phyloP scores from a whole-genome alignment of 2,797 vertebrate species.

The Malacoctenus gilli region DNA sequence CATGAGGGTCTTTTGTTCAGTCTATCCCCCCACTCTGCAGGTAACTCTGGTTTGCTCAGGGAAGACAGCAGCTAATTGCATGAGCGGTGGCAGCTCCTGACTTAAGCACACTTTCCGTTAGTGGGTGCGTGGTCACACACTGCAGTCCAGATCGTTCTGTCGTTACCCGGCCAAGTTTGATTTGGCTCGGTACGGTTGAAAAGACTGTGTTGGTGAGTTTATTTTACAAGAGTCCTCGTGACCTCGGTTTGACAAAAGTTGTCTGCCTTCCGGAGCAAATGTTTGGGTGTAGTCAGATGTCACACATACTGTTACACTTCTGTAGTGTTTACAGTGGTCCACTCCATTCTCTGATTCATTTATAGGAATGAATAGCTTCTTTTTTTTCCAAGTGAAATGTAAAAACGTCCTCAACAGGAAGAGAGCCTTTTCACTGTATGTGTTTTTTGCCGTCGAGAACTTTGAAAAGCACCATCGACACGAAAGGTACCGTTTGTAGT shows the following conservation, averaged over 20 bases:
- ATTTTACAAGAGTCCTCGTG: neutral
- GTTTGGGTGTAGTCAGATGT: slow-evolving; percentile 2
- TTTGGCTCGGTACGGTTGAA: neutral
- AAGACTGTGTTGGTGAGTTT: neutral
- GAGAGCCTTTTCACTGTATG: neutral
- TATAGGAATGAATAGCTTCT: slow-evolving; percentile 5
- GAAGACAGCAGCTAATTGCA: slow-evolving; percentile 16
- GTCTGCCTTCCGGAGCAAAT: neutral
- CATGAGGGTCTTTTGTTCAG: neutral
- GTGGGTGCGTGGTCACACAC: slow-evolving; percentile 18
- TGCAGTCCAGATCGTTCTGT: slow-evolving; percentile 13
- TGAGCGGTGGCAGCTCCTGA: slow-evolving; percentile 2
- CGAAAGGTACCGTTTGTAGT: neutral
- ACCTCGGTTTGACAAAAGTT: neutral
- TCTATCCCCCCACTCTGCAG: neutral
- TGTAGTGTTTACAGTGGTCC: slow-evolving; percentile 22
- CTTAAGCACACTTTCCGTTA: slow-evolving; percentile 2
- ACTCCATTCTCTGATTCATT: slow-evolving; percentile 31
- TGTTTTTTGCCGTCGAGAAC: neutral
- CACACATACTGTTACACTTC: slow-evolving; percentile 8
- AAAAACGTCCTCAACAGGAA: neutral
- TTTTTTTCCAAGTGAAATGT: slow-evolving; percentile 11
- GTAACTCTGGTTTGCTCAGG: slow-evolving; percentile 11
- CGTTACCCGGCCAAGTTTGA: neutral
- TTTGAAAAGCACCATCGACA: neutral